Evolutionary conservation across 2,888 invertebrate genomes (phyloP).

Genomic region (Pachydiplax longipennis): DNA sequence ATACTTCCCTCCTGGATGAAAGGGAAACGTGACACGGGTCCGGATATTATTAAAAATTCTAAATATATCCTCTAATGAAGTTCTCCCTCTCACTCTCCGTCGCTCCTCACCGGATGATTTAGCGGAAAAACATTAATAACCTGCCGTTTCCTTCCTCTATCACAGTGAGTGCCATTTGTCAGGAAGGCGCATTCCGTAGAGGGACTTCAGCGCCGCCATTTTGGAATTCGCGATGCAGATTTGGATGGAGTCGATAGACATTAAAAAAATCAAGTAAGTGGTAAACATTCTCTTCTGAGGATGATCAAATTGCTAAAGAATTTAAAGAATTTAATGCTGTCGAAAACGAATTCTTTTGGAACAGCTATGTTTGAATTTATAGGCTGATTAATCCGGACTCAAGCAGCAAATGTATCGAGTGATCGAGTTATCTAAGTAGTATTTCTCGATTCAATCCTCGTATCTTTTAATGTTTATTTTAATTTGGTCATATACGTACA

Average conservation of each 20-base stretch:
- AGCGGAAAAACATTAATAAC: neutral
- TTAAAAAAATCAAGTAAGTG: neutral
- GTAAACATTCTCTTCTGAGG: neutral
- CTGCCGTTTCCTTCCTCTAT: neutral
- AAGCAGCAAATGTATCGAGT: too few relatives aligned
- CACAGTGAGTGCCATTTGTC: neutral
- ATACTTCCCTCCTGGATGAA: neutral
- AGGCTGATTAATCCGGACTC: too few relatives aligned
- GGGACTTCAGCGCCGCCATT: neutral
- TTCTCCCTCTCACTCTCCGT: neutral
- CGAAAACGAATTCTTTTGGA: neutral
- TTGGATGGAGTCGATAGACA: neutral
- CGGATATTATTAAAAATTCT: conserved; percentile 29
- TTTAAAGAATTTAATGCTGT: neutral
- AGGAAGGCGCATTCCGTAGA: neutral
- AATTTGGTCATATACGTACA: too few relatives aligned
- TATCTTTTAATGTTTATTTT: too few relatives aligned
- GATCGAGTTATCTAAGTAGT: too few relatives aligned
- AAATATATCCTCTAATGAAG: conserved; percentile 33
- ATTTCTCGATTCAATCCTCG: too few relatives aligned
- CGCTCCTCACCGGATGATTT: conserved; percentile 6
- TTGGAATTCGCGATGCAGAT: neutral
- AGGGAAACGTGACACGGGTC: neutral
- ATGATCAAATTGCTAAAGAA: neutral
- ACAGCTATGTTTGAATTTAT: too few relatives aligned